phyloP scores from a whole-genome alignment of 2,113 vertebrate genomes.

The Pipra filicauda region DNA sequence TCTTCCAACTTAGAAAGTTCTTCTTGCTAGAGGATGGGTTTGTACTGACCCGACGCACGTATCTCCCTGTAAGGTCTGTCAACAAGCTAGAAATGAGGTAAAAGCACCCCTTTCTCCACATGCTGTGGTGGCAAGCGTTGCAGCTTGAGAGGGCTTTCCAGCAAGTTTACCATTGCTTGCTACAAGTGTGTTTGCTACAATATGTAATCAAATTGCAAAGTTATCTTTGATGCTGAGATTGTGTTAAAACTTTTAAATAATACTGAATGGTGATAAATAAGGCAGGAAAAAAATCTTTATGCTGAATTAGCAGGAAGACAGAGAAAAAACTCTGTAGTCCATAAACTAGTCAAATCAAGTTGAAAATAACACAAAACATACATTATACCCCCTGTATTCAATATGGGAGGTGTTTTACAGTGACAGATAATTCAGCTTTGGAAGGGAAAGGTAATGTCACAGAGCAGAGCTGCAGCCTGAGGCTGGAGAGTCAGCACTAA shows the following conservation, averaged over 20 bases:
- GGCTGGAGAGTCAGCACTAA: background rate
- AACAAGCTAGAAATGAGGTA: background rate
- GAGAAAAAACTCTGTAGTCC: background rate
- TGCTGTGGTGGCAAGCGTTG: background rate
- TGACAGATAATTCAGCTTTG: background rate
- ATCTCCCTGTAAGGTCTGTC: background rate
- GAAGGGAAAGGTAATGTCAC: background rate
- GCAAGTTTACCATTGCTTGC: background rate
- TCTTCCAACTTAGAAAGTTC: background rate
- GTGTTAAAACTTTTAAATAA: background rate
- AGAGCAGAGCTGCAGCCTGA: background rate
- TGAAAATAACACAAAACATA: background rate
- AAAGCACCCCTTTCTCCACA: background rate
- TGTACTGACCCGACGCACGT: fast-evolving
- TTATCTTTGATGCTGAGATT: background rate
- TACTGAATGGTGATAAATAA: background rate
- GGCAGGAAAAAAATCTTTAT: background rate
- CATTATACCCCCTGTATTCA: background rate
- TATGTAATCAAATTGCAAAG: background rate
- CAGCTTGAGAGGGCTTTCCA: background rate
- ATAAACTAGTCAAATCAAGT: background rate
- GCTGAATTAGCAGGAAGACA: background rate
- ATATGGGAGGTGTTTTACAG: background rate
- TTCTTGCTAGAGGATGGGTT: background rate
- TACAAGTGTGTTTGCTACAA: background rate